phyloP scores from a whole-genome alignment of 2,888 invertebrate genomes.

The Galerucella nymphaeae region DNA sequence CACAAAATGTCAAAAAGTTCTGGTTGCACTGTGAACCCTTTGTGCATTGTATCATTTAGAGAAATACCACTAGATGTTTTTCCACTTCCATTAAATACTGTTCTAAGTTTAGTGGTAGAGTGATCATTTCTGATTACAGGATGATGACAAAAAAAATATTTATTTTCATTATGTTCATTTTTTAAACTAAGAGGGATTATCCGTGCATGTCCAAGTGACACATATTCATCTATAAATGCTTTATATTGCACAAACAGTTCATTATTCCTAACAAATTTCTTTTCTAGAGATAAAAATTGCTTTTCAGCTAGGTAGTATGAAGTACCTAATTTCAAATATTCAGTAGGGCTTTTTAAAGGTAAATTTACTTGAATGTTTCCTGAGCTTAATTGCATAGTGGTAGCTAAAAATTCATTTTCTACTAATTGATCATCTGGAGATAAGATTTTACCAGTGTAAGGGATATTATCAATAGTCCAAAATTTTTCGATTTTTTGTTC shows the following conservation, averaged over 20 bases:
- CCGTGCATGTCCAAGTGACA: not conserved
- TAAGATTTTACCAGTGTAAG: not conserved
- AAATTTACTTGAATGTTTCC: too few relatives aligned
- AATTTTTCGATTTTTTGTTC: constrained; percentile 5
- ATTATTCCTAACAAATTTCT: constrained; percentile 1
- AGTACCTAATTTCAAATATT: constrained; percentile 4
- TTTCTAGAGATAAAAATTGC: not conserved
- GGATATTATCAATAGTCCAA: not conserved
- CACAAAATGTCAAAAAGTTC: constrained; percentile 15
- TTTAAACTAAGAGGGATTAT: not conserved
- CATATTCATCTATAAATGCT: constrained; percentile 4
- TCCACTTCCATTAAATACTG: not conserved
- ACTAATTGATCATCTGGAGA: constrained; percentile 3
- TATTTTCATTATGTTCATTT: constrained; percentile 3
- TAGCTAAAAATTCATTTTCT: not conserved
- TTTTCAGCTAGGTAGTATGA: not conserved
- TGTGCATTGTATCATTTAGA: constrained; percentile 24
- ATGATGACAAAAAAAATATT: constrained; percentile 10
- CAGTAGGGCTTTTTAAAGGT: not conserved
- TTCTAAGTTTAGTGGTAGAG: too few relatives aligned
- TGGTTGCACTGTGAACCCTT: constrained; percentile 23
- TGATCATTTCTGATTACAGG: constrained; percentile 17
- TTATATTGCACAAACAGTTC: constrained; percentile 1
- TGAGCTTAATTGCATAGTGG: too few relatives aligned
- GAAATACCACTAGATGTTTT: constrained; percentile 40